Evolutionary conservation across 64 coral and sea anemone genomes (phyloP).

Genomic region (Montipora capricornis): DNA sequence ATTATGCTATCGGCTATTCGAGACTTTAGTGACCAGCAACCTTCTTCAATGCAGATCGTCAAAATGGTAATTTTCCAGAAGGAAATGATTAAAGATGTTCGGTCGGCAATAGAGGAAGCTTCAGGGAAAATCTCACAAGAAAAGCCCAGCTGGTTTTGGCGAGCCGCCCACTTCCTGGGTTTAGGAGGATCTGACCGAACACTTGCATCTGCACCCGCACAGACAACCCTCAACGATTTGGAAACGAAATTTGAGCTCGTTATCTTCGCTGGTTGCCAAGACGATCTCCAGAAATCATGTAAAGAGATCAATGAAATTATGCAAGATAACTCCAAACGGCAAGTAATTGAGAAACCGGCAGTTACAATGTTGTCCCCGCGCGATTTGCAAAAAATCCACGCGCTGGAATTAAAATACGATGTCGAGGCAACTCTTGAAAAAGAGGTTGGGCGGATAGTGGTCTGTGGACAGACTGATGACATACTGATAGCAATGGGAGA

Average conservation of each 20-base stretch:
- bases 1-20: slow-evolving; percentile 45
- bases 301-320: slow-evolving; percentile 57
- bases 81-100: slow-evolving; percentile 65
- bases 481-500: slow-evolving; percentile 34
- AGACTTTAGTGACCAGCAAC: slow-evolving; percentile 22
- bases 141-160: background rate
- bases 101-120: slow-evolving; percentile 13
- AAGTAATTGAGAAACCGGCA: slow-evolving; percentile 50
- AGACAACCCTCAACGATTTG: background rate
- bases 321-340: slow-evolving; percentile 49
- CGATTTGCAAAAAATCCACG: slow-evolving; percentile 25
- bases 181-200: background rate
- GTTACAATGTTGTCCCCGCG: background rate
- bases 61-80: slow-evolving; percentile 64
- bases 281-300: slow-evolving; percentile 41
- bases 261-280: slow-evolving; percentile 32
- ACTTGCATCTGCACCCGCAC: background rate
- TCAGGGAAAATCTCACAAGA: background rate
- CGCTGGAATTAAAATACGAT: slow-evolving; percentile 38
- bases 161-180: background rate
- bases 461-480: slow-evolving; percentile 57
- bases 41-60: slow-evolving; percentile 47
- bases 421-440: slow-evolving; percentile 41
- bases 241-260: background rate
- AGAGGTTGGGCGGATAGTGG: slow-evolving; percentile 39